phyloP scores from a whole-genome alignment of 2,113 vertebrate species.

The Callochromis pleurospilus region DNA sequence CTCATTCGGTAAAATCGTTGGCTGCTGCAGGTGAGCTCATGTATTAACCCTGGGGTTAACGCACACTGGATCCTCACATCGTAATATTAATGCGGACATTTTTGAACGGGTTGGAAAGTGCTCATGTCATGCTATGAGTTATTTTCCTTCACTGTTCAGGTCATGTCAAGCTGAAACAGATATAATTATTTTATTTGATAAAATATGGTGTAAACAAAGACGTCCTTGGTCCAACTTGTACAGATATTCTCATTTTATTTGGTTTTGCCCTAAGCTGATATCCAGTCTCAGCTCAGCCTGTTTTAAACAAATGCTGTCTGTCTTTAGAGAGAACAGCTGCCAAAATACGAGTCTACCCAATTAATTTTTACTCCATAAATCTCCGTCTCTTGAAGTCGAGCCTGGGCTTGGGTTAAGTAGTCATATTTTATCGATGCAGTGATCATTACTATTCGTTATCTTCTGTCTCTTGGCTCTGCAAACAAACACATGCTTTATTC shows the following conservation, averaged over 20 bases:
- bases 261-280: not conserved
- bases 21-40: not conserved
- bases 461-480: not conserved
- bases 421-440: not conserved
- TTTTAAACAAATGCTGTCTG: not conserved
- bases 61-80: not conserved
- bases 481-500: not conserved
- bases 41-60: not conserved
- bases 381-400: not conserved
- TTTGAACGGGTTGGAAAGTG: not conserved
- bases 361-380: not conserved
- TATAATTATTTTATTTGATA: not conserved
- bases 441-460: not conserved
- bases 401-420: not conserved
- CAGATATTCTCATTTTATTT: not conserved
- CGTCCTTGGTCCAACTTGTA: not conserved
- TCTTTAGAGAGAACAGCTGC: not conserved
- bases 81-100: not conserved
- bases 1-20: not conserved
- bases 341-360: not conserved
- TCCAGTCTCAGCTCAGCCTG: not conserved
- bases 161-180: constrained; percentile 1
- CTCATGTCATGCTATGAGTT: not conserved
- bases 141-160: not conserved
- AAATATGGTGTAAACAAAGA: not conserved